Conservation (phyloP, 2,797 vertebrate genomes). For the Schizopygopsis malacanthus region DNA sequence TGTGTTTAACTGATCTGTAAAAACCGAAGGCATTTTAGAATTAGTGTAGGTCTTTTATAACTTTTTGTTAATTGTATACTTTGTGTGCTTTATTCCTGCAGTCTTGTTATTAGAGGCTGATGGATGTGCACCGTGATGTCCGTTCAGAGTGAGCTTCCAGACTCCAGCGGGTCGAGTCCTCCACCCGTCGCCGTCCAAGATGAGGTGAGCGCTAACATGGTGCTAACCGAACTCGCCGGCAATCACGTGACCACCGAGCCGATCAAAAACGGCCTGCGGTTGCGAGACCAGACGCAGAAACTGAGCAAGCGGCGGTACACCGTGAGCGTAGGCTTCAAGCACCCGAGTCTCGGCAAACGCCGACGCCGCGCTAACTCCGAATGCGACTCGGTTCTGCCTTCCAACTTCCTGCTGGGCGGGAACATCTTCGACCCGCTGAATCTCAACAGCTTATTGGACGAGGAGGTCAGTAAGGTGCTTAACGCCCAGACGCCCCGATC, state of each 20-base stretch:
- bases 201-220: constrained; percentile 25
- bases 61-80: too few relatives aligned
- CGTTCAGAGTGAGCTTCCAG: constrained; percentile 77
- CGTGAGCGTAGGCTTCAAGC: constrained; percentile 79
- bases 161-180: constrained; percentile 50
- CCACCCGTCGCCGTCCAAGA: constrained; percentile 37
- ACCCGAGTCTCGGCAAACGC: constrained; percentile 80
- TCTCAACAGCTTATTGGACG: constrained; percentile 91
- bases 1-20: too few relatives aligned
- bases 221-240: constrained; percentile 63
- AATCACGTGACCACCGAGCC: constrained; percentile 1
- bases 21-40: too few relatives aligned
- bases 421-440: constrained; percentile 94
- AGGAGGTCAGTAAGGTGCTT: constrained; percentile 84
- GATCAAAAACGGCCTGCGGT: constrained; percentile 80
- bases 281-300: constrained; percentile 64
- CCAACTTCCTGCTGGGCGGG: constrained; percentile 88
- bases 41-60: too few relatives aligned
- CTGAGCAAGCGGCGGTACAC: constrained; percentile 80
- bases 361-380: constrained; percentile 85
- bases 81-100: constrained; percentile 29
- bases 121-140: constrained; percentile 82
- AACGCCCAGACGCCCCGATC: constrained; percentile 87
- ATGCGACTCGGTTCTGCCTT: constrained; percentile 84
- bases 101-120: neutral